Base-by-base conservation (phyloP, 1,140 invertebrate genomes). In the Cepaea nemoralis region DNA sequence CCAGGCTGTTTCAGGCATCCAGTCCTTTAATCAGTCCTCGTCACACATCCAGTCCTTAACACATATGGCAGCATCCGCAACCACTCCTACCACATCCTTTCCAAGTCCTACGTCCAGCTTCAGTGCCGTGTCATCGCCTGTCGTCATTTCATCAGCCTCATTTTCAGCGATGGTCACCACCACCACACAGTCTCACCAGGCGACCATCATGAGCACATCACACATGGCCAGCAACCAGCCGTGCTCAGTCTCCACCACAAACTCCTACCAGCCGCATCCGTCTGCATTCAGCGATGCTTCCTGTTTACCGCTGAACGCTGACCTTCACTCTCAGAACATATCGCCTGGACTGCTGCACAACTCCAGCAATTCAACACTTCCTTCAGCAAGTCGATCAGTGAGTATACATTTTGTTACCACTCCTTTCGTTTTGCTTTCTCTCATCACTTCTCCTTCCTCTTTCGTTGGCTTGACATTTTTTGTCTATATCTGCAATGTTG, bases 121-220 rank as follows among this genome's bases (percentile, higher is more conserved):
- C 24, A 66, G 12, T 33, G n/a, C 50, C 19, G n/a, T 42, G 39
- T 8, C 75, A 2, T 22, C 50, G 14, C 55, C 75, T 24, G 0
- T 63, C 33, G 55, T 77, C 35, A 24, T 33, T 50, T 77, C 75
- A 35, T 77, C 75, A 22, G 50, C 55, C 0, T 77, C 75, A 37
- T 77, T 45, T 22, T 22, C 55, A 35, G 19, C 75, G 0, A 14
- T 35, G 6, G 27, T 5, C 2, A 45, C 75, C 33, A 66, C 59
- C 5, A 77, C 75, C 19, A 63, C 75, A 10, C 75, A 77, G 75
- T 59, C 75, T 66, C 75, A 77, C 31, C 48, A 63, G n/a, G 0
- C 19, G 2, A 77, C 75, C 27, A 77, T 77, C 48, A 77, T 77
- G 75, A 42, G 45, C 55, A 59, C 75, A 37, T 6, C 75, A 19